phyloP scores from a whole-genome alignment of 2,113 vertebrate species.

The Circaetus cinerascens region DNA sequence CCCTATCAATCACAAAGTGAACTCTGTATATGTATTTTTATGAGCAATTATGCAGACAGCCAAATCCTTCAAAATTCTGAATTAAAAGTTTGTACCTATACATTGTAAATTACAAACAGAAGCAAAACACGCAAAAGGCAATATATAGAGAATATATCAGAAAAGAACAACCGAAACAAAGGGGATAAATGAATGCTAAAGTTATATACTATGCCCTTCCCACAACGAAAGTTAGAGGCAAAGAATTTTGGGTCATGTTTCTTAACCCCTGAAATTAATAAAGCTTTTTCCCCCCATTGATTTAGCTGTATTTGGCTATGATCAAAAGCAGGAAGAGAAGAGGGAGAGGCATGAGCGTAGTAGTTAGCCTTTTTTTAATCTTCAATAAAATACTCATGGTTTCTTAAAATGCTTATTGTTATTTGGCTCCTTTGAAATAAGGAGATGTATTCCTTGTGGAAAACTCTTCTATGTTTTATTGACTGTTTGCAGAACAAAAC shows the following conservation, averaged over 20 bases:
- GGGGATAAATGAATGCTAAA: neutral
- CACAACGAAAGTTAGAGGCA: neutral
- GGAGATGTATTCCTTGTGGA: neutral
- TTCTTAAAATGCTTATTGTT: neutral
- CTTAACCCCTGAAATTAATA: neutral
- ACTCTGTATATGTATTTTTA: neutral
- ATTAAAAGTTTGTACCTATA: neutral
- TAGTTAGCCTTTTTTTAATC: neutral
- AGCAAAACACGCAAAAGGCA: neutral
- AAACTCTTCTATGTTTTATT: slow-evolving; percentile 18
- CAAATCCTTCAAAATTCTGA: neutral
- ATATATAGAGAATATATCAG: neutral
- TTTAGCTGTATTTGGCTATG: neutral
- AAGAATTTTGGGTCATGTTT: neutral
- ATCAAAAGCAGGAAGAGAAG: neutral
- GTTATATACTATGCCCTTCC: neutral
- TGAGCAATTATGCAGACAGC: neutral
- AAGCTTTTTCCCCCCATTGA: neutral
- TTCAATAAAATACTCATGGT: neutral
- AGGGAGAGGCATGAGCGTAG: neutral
- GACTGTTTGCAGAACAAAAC: slow-evolving; percentile 19
- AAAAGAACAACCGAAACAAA: neutral
- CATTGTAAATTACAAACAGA: neutral
- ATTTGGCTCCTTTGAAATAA: neutral
- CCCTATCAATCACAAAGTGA: neutral